phyloP scores from a whole-genome alignment of 2,113 vertebrate genomes.

The Campylomormyrus tamandua region DNA sequence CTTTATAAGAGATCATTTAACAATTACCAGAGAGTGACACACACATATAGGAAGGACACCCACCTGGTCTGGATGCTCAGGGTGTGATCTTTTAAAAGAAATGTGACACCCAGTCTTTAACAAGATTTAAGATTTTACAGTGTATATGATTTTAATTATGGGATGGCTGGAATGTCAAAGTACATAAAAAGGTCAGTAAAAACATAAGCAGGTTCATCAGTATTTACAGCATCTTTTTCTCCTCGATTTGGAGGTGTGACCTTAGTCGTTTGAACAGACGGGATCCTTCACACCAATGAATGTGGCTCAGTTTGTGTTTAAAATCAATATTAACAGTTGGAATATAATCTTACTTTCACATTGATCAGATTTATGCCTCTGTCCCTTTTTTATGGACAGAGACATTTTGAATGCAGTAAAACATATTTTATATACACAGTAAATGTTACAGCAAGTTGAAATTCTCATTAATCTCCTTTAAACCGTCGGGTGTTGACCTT shows the following conservation, averaged over 20 bases:
- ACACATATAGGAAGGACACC: not conserved
- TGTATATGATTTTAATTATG: not conserved
- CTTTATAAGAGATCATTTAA: constrained; percentile 48
- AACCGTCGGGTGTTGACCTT: constrained; percentile 3
- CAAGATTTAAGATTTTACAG: not conserved
- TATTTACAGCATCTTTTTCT: not conserved
- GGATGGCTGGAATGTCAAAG: not conserved
- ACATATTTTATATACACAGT: constrained; percentile 11
- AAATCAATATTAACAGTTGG: constrained; percentile 18
- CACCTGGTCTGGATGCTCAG: not conserved
- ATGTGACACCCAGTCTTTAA: not conserved
- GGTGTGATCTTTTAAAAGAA: not conserved
- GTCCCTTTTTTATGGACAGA: constrained; percentile 7
- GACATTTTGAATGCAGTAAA: constrained; percentile 21
- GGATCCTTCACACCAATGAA: not conserved
- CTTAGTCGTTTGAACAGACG: not conserved
- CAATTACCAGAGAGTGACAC: constrained; percentile 29
- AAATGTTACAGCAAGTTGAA: constrained; percentile 15
- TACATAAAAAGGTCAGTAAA: constrained; percentile 8
- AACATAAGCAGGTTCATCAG: not conserved
- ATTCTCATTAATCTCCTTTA: constrained; percentile 21
- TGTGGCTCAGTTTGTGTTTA: not conserved
- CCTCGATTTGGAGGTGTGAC: not conserved
- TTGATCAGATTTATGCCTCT: constrained; percentile 13
- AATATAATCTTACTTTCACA: not conserved